Evolutionary conservation across 2,888 invertebrate species (phyloP), one percentile per base, ranked within the genome.

Genomic region (Thymelicus lineola): DNA sequence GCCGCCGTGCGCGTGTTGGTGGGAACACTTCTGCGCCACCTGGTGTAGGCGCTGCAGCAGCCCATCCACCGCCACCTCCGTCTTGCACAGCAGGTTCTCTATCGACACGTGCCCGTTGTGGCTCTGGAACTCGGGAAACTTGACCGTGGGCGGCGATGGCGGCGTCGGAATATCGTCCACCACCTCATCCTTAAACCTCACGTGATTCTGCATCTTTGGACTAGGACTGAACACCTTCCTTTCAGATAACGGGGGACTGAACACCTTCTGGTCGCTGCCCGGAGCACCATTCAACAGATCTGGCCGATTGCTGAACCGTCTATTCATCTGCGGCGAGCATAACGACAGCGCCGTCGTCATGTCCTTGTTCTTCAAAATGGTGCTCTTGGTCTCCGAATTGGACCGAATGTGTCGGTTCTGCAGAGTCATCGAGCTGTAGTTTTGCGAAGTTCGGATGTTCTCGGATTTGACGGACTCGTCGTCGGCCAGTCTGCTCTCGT

Each of bases 1-100:
- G 0, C 97, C 97, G 0, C 97, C 97, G 60, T 96, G 96, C 0
- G 96, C 94, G 82, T 97, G 97, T 35, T 97, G 96, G 14, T 95
- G 95, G 7, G 95, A 95, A 79, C 97, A 97, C 75, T 95, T 95
- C 72, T 95, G 96, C 6, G 96, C 96, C 17, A 96, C 95, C 77
- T 96, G 96, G 78, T 97, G 96, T 75, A 97, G 84, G 75, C 96
- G 89, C 75, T 95, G 95, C 75, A 96, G 85, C 58, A 97, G 84
- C 6, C 96, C 96, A 0, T 95, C 95, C 86, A 96, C 96, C 1
- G 96, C 96, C 59, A 95, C 95, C 80, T 96, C 96, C 0, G 96
- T 96, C 86, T 96, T 96, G 72, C 94, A 94, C 73, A 96, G 84
- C 65, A 96, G 85, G 68, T 94, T 94, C 80, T 96, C 96, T 71